These are phyloP conservation scores for Lanistes nyassanus DNA, from an alignment of 1,140 invertebrate genomes.

Conservation along the genomic window DNA sequence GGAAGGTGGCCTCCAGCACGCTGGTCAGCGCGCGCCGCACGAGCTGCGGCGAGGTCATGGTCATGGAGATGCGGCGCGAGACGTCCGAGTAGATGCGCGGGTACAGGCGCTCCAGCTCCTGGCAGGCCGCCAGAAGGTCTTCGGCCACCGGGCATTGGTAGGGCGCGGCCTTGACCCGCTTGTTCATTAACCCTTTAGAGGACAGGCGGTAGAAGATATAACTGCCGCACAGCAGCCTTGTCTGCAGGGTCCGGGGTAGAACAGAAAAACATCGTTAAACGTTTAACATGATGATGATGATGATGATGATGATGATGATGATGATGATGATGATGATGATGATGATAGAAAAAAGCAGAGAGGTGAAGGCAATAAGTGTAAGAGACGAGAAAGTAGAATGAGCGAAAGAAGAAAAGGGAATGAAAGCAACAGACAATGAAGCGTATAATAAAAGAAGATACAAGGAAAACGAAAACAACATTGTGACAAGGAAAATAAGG, in stretches of 20 bases:
- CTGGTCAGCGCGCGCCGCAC: conserved; percentile 25
- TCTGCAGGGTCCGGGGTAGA: neutral
- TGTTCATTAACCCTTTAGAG: conserved; percentile 3
- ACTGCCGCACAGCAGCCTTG: conserved; percentile 12
- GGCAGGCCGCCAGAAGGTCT: conserved; percentile 9
- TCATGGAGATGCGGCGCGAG: conserved; percentile 26
- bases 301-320: neutral
- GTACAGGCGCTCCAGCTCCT: conserved; percentile 26
- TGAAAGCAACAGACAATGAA: neutral
- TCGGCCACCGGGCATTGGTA: conserved; percentile 2
- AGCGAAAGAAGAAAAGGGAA: neutral
- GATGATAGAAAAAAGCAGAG: neutral
- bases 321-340: conserved; percentile 4
- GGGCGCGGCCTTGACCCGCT: conserved; percentile 1
- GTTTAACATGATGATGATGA: neutral
- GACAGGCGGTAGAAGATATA: conserved; percentile 25
- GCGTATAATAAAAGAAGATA: neutral
- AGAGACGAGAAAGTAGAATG: neutral
- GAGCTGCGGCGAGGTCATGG: conserved; percentile 24
- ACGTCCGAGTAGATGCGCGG: conserved; percentile 30
- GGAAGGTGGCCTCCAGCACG: conserved; percentile 25
- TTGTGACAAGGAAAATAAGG: too few relatives aligned
- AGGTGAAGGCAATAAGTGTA: neutral
- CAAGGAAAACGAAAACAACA: neutral
- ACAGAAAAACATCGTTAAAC: neutral